These are phyloP conservation scores for Fregetta grallaria DNA, from an alignment of 2,113 vertebrate genomes.

Conservation along the genomic window DNA sequence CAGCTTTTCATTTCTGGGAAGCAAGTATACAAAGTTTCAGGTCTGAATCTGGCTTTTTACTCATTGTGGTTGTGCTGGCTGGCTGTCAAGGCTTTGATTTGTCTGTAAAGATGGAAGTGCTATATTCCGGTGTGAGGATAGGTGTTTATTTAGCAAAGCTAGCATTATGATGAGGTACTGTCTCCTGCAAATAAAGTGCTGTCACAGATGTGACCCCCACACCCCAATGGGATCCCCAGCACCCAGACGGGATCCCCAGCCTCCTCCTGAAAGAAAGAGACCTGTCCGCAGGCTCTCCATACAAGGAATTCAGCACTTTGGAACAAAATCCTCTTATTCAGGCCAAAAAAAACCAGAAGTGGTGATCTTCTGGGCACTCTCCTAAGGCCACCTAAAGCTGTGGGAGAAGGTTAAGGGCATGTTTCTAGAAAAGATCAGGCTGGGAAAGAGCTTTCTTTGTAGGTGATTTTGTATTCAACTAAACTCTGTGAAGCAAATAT, in stretches of 20 bases:
- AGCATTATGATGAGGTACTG: not conserved
- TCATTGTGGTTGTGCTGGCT: not conserved
- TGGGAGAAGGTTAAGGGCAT: not conserved
- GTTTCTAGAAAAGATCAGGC: not conserved
- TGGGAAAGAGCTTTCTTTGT: not conserved
- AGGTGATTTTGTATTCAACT: not conserved
- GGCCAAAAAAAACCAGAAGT: not conserved
- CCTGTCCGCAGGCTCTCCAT: accelerated
- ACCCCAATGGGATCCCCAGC: not conserved
- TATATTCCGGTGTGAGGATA: not conserved
- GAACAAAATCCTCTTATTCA: not conserved
- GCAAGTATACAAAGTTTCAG: not conserved
- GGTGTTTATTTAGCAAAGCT: not conserved
- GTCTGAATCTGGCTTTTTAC: not conserved
- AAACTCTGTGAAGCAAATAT: not conserved
- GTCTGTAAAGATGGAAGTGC: not conserved
- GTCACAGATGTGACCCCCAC: not conserved
- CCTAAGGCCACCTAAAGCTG: not conserved
- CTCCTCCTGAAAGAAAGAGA: not conserved
- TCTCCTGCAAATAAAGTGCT: not conserved
- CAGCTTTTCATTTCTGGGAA: not conserved
- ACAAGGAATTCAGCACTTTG: not conserved
- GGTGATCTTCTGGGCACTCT: not conserved
- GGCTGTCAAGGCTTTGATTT: not conserved
- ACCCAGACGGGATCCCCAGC: not conserved